Evolutionary conservation across 2,113 vertebrate species (phyloP).

Genomic region (Silurus meridionalis): DNA sequence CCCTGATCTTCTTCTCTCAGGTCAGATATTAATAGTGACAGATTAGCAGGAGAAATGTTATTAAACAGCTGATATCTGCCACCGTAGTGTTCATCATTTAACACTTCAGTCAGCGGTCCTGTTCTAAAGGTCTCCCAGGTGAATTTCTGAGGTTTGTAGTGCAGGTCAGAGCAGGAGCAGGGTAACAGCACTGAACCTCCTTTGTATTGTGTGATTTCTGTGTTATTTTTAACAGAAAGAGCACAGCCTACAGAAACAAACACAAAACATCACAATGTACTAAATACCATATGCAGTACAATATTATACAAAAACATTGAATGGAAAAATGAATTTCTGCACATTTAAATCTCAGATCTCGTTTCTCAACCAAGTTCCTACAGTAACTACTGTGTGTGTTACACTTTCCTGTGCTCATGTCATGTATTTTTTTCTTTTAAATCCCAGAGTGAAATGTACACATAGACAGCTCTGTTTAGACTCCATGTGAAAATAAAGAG

Average conservation of each 20-base stretch:
- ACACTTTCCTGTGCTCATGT: no score
- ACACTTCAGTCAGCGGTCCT: neutral
- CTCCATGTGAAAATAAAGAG: no score
- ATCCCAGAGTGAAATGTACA: no score
- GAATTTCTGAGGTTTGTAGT: neutral
- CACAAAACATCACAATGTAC: neutral
- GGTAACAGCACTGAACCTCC: constrained; percentile 34
- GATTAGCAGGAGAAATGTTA: constrained; percentile 9
- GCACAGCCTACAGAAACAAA: constrained; percentile 12
- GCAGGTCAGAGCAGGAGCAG: constrained; percentile 31
- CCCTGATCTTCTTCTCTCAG: constrained; percentile 19
- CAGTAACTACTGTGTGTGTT: no score
- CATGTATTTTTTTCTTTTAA: no score
- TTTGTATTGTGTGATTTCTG: neutral
- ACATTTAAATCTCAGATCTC: no score
- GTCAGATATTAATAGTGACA: constrained; percentile 41
- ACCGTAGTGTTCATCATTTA: constrained; percentile 3
- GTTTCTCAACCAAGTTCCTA: no score
- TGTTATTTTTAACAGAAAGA: neutral
- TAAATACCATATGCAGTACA: neutral
- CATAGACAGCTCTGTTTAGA: no score
- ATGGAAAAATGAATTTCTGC: no score
- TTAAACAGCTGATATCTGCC: constrained; percentile 33
- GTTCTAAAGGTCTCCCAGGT: neutral
- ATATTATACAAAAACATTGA: no score